Conservation (phyloP, 1,140 invertebrate species). For the Micrasema minimum region DNA sequence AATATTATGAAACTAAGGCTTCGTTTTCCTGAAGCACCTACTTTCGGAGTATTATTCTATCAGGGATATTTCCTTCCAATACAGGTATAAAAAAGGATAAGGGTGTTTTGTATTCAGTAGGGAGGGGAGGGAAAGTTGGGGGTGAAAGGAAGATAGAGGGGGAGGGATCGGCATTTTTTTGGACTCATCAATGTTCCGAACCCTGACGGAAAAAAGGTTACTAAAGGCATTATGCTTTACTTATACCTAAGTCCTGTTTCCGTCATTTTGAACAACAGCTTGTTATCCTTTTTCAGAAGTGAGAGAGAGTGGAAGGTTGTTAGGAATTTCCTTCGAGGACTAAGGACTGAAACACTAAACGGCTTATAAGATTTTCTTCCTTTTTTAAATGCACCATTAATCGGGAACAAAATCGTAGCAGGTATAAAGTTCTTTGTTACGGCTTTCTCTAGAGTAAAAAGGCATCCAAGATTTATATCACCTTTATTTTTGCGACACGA, state of each 20-base stretch:
- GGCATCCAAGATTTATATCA: no score
- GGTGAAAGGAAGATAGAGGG: neutral
- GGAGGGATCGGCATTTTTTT: slow-evolving; percentile 50
- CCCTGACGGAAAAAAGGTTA: slow-evolving; percentile 52
- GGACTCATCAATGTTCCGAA: slow-evolving; percentile 53
- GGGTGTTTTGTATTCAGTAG: slow-evolving; percentile 40
- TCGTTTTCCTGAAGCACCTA: no score
- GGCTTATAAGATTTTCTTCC: slow-evolving; percentile 31
- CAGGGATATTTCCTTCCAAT: slow-evolving; percentile 10
- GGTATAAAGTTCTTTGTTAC: no score
- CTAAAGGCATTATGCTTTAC: slow-evolving; percentile 50
- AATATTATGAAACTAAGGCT: no score
- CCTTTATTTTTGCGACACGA: no score
- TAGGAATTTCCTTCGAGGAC: slow-evolving; percentile 48
- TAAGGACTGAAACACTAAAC: slow-evolving; percentile 26
- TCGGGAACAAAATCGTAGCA: neutral
- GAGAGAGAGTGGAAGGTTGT: slow-evolving; percentile 40
- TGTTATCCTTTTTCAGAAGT: slow-evolving; percentile 53
- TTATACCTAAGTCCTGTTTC: slow-evolving; percentile 46
- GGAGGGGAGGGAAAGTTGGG: slow-evolving; percentile 19
- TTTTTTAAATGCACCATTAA: slow-evolving; percentile 35
- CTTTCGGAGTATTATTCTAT: neutral
- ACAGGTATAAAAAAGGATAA: slow-evolving; percentile 37
- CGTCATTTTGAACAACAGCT: slow-evolving; percentile 52
- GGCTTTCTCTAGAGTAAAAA: no score